Evolutionary conservation across 2,113 vertebrate species (phyloP).

Genomic region (Ochotona princeps): DNA sequence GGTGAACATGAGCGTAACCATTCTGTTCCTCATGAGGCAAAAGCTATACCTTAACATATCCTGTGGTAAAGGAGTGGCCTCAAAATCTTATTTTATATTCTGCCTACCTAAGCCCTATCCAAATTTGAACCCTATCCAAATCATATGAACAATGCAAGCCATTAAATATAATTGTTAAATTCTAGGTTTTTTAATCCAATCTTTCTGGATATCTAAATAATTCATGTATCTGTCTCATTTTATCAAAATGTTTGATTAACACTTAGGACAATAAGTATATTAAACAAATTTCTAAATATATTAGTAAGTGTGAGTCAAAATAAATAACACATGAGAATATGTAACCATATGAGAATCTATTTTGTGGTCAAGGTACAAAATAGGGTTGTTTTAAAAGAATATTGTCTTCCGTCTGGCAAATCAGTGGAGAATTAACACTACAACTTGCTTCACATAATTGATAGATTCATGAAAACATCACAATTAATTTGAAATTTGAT

Average conservation of each 20-base stretch:
- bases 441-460: slow-evolving; percentile 15
- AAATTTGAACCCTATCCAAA: background rate
- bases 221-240: background rate
- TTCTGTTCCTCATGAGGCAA: background rate
- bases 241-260: background rate
- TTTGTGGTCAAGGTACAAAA: background rate
- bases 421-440: background rate
- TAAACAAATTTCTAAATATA: background rate
- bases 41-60: background rate
- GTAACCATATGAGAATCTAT: background rate
- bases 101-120: background rate
- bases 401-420: background rate
- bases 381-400: background rate
- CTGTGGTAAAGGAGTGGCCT: background rate
- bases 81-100: background rate
- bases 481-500: slow-evolving; percentile 49
- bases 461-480: slow-evolving; percentile 1
- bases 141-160: background rate
- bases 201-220: background rate
- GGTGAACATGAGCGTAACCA: background rate
- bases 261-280: background rate
- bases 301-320: background rate
- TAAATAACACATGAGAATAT: background rate
- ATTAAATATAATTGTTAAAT: background rate
- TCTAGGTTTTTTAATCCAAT: background rate